phyloP scores from a whole-genome alignment of 2,113 vertebrate species.

The Nothocercus nigrocapillus region DNA sequence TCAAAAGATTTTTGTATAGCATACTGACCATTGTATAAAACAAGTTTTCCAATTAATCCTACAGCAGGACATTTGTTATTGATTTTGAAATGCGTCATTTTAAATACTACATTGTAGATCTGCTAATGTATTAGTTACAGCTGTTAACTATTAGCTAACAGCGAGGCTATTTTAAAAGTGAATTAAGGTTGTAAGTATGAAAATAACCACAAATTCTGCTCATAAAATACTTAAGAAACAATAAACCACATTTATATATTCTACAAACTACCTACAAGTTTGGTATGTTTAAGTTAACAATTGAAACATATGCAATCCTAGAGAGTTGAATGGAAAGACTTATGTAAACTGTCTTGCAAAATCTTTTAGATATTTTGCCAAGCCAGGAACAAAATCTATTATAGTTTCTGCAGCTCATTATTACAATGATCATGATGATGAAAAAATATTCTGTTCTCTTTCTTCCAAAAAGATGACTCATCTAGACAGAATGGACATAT shows the following conservation, averaged over 20 bases:
- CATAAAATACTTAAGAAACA: constrained; percentile 57
- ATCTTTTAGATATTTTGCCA: constrained; percentile 56
- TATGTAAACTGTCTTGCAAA: constrained; percentile 66
- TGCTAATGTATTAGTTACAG: constrained; percentile 65
- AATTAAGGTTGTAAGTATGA: constrained; percentile 61
- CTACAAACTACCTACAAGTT: constrained; percentile 21
- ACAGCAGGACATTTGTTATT: constrained; percentile 64
- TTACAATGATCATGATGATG: constrained; percentile 51
- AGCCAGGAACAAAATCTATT: constrained; percentile 60
- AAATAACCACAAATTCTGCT: constrained; percentile 41
- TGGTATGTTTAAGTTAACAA: constrained; percentile 15
- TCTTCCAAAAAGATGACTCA: constrained; percentile 63
- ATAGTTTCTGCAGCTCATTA: constrained; percentile 61
- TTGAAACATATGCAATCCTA: constrained; percentile 47
- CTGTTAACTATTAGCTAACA: constrained; percentile 72
- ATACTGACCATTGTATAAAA: background rate
- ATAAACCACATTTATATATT: constrained; percentile 19
- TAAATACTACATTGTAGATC: constrained; percentile 65
- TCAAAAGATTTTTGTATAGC: background rate
- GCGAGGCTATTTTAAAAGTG: constrained; percentile 69
- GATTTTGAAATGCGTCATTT: constrained; percentile 68
- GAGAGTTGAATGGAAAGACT: constrained; percentile 59
- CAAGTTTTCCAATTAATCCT: constrained; percentile 33
- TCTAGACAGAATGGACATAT: constrained; percentile 36
- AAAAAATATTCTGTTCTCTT: constrained; percentile 35